Percentiles rank a stretch among this genome's conserved stretches.
These are phyloP conservation scores for Thecophora atra DNA, from an alignment of 2,888 invertebrate species.

Conservation along the genomic window DNA sequence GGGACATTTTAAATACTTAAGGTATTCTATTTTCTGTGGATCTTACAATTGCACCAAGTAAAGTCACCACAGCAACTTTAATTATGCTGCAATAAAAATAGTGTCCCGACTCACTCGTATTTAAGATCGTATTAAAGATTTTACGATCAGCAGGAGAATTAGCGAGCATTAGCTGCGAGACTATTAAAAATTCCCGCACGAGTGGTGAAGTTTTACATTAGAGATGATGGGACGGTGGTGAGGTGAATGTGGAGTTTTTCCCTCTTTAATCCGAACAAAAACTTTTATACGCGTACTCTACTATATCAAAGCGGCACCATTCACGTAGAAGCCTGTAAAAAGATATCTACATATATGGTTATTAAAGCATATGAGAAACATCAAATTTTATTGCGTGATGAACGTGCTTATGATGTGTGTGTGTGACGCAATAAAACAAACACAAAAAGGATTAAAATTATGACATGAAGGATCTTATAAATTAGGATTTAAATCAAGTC, in stretches of 20 bases:
- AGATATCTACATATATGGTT: no score
- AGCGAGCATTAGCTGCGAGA: neutral
- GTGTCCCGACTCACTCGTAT: neutral
- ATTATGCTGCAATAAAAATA: constrained; percentile 1
- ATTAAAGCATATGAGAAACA: constrained; percentile 9
- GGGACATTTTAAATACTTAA: neutral
- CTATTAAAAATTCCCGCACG: neutral
- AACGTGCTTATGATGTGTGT: neutral
- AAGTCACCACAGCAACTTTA: neutral
- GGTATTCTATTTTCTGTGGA: neutral
- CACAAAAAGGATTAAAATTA: constrained; percentile 42
- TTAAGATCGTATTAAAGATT: constrained; percentile 15
- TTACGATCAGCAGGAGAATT: constrained; percentile 6
- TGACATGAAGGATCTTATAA: constrained; percentile 46
- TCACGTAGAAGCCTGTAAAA: neutral
- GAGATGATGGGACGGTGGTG: no score
- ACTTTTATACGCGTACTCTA: no score
- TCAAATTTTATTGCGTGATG: neutral
- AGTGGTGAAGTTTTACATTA: neutral
- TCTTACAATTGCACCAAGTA: neutral
- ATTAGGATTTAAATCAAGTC: constrained; percentile 41
- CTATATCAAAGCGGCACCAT: no score
- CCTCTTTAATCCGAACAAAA: no score
- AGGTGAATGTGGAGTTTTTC: no score
- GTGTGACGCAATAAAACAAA: constrained; percentile 5